Evolutionary conservation across 2,797 vertebrate genomes (phyloP), one percentile per base, ranked within the genome.

Genomic region (Hydrocynus forskahlii): DNA sequence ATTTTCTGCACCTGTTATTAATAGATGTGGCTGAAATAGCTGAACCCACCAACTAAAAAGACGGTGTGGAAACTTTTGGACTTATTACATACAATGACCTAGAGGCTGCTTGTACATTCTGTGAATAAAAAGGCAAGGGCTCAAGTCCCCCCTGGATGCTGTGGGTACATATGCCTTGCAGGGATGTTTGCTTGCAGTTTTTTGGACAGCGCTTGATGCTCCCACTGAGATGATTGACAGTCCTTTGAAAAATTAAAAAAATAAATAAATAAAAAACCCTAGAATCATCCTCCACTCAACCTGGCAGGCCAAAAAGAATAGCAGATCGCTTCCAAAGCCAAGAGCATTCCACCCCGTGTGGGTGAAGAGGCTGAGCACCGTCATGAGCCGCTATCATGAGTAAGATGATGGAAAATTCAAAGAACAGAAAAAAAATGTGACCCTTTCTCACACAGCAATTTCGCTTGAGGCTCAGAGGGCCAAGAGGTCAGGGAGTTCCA

Each of bases 391-490:
- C 73, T 73, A 68, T 81, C 74, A 66, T 55, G 43, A 78, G 45
- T 60, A 60, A 74, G 72, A 80, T 40, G 76, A 81, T 81, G 48
- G 54, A 52, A 45, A 80, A 78, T 74, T 38, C 52, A 78, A 78
- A 75, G 74, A 62, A 74, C 23, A 57, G 12, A 72, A 73, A 6
- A 82, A 88, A 76, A 86, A 43, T 9, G 16, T 45, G 64, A 66
- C 29, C 81, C 75, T 76, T 79, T 75, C 52, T 86, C 81, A 84
- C 84, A 80, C 79, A 78, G 86, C 71, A 79, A 77, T 88, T 90
- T 86, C 85, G 82, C 88, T 78, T 62, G 50, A 45, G 64, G 64
- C 64, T 43, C 19, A 81, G 68, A 71, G 83, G 81, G 54, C 78
- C 70, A 82, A 86, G 78, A 81, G 79, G 81, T 88, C 76, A 84